phyloP scores from a whole-genome alignment of 2,797 vertebrate species.

The Knipowitschia caucasica region DNA sequence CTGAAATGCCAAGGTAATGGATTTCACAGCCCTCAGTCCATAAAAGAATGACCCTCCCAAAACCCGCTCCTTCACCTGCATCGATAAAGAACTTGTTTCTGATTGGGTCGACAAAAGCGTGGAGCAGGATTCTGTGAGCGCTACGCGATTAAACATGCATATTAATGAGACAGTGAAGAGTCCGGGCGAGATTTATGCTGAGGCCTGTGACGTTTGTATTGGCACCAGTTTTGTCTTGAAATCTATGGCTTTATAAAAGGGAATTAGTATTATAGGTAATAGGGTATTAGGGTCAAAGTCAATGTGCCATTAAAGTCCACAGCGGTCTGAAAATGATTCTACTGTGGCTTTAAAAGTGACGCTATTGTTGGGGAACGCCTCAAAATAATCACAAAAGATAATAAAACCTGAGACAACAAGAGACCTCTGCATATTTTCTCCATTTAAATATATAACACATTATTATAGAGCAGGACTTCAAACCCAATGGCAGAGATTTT shows the following conservation, averaged over 20 bases:
- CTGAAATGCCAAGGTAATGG: no score
- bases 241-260: slow-evolving; percentile 67
- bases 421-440: no score
- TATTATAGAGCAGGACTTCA: no score
- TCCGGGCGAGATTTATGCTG: slow-evolving; percentile 50
- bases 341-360: no score
- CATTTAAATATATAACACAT: no score
- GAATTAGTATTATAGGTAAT: no score
- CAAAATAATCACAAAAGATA: no score
- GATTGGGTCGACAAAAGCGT: slow-evolving; percentile 43
- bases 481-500: no score
- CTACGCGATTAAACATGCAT: slow-evolving; percentile 61
- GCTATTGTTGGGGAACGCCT: no score
- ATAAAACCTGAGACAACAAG: no score
- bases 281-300: slow-evolving; percentile 59
- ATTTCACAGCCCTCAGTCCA: slow-evolving; percentile 16
- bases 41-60: slow-evolving; percentile 40
- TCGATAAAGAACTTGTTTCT: slow-evolving; percentile 53
- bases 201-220: slow-evolving; percentile 56
- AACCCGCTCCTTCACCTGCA: slow-evolving; percentile 36
- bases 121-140: slow-evolving; percentile 22
- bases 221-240: slow-evolving; percentile 32
- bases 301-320: slow-evolving; percentile 46
- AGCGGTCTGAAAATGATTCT: no score
- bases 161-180: slow-evolving; percentile 65